Evolutionary conservation across 2,113 vertebrate species (phyloP), one percentile per base, ranked within the genome.

Genomic region (Perognathus longimembris): DNA sequence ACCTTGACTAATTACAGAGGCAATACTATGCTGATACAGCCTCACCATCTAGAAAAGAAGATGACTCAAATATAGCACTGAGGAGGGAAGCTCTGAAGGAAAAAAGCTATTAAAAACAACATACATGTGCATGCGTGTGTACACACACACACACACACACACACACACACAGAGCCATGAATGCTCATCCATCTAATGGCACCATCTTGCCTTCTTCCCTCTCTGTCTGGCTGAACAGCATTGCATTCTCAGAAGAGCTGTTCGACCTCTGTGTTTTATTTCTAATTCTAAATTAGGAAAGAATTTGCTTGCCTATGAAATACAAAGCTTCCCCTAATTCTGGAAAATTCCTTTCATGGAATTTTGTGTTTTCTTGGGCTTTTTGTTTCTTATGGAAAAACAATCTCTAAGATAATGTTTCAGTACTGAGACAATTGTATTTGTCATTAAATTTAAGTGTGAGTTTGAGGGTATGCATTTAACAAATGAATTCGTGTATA

Each of bases 1-100:
- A 93, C 74, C 34, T 94, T 95, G 74, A 40, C 70, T 82, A 93
- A 94, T 88, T 78, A 79, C 24, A 90, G 42, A 82, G 85, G n/a
- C 94, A 93, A 92, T 73, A 71, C n/a, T 87, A 45, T 71, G 59
- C 70, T 95, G 91, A 85, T 85, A 69, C 15, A 85, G 74, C 67
- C 83, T 91, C 18, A 30, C 63, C 88, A 94, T 61, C 92, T 93
- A 67, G 34, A 30, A 73, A 79, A 93, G 80, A 94, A 76, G 74
- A 87, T 95, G 81, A 95, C 50, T 94, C 90, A 85, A 85, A 96
- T 63, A 66, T 42, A 42, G 20, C 70, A 83, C 30, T 85, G 59
- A 94, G 20, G 87, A 90, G 70, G 30, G 86, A 91, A 85, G 34
- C 87, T 92, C 79, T 67, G 36, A 93, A 38, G 69, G 28, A 61